These are phyloP conservation scores for Dicrurus megarhynchus DNA, from an alignment of 2,113 vertebrate genomes.

Conservation along the genomic window DNA sequence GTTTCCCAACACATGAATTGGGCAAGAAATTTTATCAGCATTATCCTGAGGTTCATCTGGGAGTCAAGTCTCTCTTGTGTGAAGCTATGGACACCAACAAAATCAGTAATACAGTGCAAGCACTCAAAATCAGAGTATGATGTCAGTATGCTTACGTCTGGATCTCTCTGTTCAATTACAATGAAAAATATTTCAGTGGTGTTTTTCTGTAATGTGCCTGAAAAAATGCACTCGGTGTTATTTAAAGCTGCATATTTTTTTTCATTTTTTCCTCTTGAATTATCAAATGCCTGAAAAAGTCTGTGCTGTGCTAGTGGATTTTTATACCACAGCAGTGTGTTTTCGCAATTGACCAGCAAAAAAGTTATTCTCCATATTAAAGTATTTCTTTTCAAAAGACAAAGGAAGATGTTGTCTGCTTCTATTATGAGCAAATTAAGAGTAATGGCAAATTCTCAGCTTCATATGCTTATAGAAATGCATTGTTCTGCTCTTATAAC, in stretches of 20 bases:
- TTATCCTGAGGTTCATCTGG: neutral
- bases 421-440: constrained; percentile 51
- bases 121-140: neutral
- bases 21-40: neutral
- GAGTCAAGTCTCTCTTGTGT: neutral
- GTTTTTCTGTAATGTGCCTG: neutral
- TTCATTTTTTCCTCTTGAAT: neutral
- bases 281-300: neutral
- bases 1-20: neutral
- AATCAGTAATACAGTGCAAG: neutral
- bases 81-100: neutral
- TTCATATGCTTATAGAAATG: constrained; percentile 5
- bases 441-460: constrained; percentile 27
- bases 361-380: neutral
- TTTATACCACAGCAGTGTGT: neutral
- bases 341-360: neutral
- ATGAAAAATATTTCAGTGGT: neutral
- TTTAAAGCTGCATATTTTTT: neutral
- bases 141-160: neutral
- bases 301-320: neutral
- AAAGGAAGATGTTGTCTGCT: constrained; percentile 20
- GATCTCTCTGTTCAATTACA: neutral
- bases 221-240: neutral
- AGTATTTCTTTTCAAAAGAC: constrained; percentile 12
- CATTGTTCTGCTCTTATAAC: constrained; percentile 9